Conservation (phyloP, 2,888 invertebrate species). For the Campaea margaritaria region DNA sequence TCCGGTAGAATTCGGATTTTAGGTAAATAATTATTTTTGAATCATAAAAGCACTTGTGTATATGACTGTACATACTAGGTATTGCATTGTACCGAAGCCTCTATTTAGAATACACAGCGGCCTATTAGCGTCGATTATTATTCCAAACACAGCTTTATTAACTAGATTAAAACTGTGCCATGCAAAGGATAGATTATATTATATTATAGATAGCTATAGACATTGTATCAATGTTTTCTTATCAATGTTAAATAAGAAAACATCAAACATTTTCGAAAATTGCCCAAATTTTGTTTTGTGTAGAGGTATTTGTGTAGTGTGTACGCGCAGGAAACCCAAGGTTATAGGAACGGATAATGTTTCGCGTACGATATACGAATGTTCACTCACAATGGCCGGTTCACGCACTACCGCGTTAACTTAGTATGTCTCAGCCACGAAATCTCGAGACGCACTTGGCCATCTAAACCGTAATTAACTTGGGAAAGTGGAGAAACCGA, state of each 20-base stretch:
- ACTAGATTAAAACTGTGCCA: slow-evolving; percentile 25
- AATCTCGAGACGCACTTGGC: slow-evolving; percentile 24
- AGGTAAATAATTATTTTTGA: too few relatives aligned
- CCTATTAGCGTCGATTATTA: slow-evolving; percentile 21
- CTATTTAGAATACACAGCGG: slow-evolving; percentile 4
- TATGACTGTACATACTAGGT: not conserved
- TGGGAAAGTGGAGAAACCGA: slow-evolving; percentile 44
- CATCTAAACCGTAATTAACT: slow-evolving; percentile 38
- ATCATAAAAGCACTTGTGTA: not conserved
- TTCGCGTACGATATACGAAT: too few relatives aligned
- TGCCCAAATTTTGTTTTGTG: too few relatives aligned
- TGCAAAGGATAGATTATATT: slow-evolving; percentile 16
- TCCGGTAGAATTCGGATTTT: too few relatives aligned
- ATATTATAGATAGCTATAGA: too few relatives aligned
- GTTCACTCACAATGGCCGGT: not conserved
- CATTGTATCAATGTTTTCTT: too few relatives aligned
- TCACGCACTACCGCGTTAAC: slow-evolving; percentile 3
- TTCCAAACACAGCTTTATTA: slow-evolving; percentile 28
- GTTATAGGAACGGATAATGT: too few relatives aligned
- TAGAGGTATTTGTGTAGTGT: too few relatives aligned
- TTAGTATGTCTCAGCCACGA: slow-evolving; percentile 24
- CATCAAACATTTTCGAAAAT: too few relatives aligned
- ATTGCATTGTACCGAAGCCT: slow-evolving; percentile 2
- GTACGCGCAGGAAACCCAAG: too few relatives aligned
- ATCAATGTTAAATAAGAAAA: too few relatives aligned